Base-by-base conservation (phyloP, 2,113 vertebrate genomes). In the Pycnonotus jocosus region DNA sequence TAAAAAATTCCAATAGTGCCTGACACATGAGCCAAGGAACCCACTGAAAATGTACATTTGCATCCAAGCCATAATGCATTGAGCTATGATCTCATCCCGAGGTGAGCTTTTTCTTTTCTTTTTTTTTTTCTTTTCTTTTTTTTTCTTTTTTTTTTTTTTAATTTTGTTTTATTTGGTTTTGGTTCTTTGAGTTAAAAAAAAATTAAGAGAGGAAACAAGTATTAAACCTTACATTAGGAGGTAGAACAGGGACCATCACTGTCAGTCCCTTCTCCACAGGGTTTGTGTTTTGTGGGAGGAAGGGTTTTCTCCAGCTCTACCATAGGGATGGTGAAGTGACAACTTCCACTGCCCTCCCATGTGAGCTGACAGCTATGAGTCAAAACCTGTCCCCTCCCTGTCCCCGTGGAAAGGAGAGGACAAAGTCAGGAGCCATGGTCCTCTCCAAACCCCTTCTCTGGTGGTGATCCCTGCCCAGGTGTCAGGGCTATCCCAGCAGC, bases 1-100 rank as follows among this genome's bases (percentile, higher is more conserved):
- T 80, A 9, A 97, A 93, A 96, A 94, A 95, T 91, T 96, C 95
- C 95, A 96, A 92, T 90, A 96, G 93, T 16, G 27, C 92, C 92
- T 95, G 85, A 88, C 82, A 79, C 30, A 57, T 4, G 72, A 96
- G 92, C 90, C 95, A 97, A 95, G 86, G 92, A 97, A 88, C 94
- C 87, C 95, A 79, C 80, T 91, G 83, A 96, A 96, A 96, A 95
- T 81, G 86, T 94, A 96, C 86, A 61, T 93, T 84, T 88, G 40
- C 69, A 86, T 97, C 96, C 95, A 96, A 96, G 92, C 65, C 93
- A 84, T 93, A 92, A 94, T 53, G 77, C 82, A 65, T 6, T 68
- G 86, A 95, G 86, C 80, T 88, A 86, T 96, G 93, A 95, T 90
- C 88, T 96, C 92, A 94, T 74, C 71, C 88, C 2, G 85, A 95